Percentiles rank a stretch among this genome's conserved stretches.
phyloP scores from a whole-genome alignment of 2,888 invertebrate species.

The Quadroppia sp. region DNA sequence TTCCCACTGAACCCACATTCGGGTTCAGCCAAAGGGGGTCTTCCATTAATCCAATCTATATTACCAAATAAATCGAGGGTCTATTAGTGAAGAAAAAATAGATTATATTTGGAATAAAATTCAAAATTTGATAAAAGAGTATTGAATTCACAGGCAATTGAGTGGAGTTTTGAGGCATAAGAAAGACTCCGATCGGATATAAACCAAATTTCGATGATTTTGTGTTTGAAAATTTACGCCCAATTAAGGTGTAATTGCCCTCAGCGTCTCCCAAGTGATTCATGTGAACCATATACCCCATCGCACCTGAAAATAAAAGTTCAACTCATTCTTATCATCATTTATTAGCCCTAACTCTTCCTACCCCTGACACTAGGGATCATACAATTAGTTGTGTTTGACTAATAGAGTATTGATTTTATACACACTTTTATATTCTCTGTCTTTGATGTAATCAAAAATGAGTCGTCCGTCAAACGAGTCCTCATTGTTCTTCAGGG shows the following conservation, averaged over 20 bases:
- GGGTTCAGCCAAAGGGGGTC: constrained; percentile 77
- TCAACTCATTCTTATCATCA: constrained; percentile 31
- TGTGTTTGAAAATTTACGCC: constrained; percentile 53
- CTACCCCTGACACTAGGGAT: no score
- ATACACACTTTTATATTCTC: constrained; percentile 54
- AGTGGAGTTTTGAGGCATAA: constrained; percentile 58
- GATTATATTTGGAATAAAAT: not conserved
- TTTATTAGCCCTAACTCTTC: not conserved
- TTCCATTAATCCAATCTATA: constrained; percentile 72
- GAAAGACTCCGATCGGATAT: constrained; percentile 73
- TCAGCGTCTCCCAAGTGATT: constrained; percentile 87
- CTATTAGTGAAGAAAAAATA: constrained; percentile 59
- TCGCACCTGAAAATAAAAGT: constrained; percentile 53
- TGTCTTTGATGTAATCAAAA: constrained; percentile 53
- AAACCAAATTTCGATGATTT: constrained; percentile 62
- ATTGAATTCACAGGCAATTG: constrained; percentile 65
- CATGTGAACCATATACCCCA: constrained; percentile 80
- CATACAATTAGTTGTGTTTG: no score
- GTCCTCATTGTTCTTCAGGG: constrained; percentile 51
- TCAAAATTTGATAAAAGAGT: not conserved
- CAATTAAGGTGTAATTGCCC: constrained; percentile 85
- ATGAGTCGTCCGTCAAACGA: constrained; percentile 53
- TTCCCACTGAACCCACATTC: constrained; percentile 84
- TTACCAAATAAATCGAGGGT: constrained; percentile 66
- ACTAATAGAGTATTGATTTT: not conserved